These are phyloP conservation scores for Pogonomyrmex barbatus DNA, from an alignment of 1,140 invertebrate genomes.

Conservation along the genomic window DNA sequence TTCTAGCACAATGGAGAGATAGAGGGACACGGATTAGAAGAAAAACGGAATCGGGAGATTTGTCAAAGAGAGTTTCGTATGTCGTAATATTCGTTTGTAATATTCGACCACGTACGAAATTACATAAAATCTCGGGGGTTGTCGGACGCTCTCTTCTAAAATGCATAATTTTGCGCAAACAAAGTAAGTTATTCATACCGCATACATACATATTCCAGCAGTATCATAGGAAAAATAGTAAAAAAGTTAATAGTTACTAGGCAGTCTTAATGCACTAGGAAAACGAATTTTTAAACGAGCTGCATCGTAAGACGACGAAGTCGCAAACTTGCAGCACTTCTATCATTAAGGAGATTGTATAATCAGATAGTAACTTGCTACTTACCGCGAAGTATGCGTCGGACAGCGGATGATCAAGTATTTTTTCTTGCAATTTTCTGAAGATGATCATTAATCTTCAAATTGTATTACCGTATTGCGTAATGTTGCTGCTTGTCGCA, in stretches of 20 bases:
- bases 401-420: slow-evolving; percentile 61
- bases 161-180: not conserved
- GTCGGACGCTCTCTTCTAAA: not conserved
- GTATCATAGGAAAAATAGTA: slow-evolving; percentile 25
- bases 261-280: slow-evolving; percentile 36
- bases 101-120: not conserved
- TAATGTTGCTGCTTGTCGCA: slow-evolving; percentile 38
- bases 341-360: slow-evolving; percentile 64
- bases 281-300: slow-evolving; percentile 57
- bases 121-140: not conserved
- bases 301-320: slow-evolving; percentile 45
- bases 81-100: slow-evolving; percentile 9
- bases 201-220: not conserved
- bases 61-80: slow-evolving; percentile 41
- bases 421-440: slow-evolving; percentile 56
- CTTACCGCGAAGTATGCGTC: slow-evolving; percentile 53
- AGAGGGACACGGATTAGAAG: slow-evolving; percentile 36
- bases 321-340: slow-evolving; percentile 56
- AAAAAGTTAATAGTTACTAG: slow-evolving; percentile 56
- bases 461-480: slow-evolving; percentile 61
- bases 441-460: slow-evolving; percentile 60
- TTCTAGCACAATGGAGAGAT: slow-evolving; percentile 29
- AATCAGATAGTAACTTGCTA: slow-evolving; percentile 64
- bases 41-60: slow-evolving; percentile 27
- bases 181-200: slow-evolving; percentile 17